These are phyloP conservation scores for Albula glossodonta DNA, from an alignment of 2,113 vertebrate genomes.

Conservation along the genomic window DNA sequence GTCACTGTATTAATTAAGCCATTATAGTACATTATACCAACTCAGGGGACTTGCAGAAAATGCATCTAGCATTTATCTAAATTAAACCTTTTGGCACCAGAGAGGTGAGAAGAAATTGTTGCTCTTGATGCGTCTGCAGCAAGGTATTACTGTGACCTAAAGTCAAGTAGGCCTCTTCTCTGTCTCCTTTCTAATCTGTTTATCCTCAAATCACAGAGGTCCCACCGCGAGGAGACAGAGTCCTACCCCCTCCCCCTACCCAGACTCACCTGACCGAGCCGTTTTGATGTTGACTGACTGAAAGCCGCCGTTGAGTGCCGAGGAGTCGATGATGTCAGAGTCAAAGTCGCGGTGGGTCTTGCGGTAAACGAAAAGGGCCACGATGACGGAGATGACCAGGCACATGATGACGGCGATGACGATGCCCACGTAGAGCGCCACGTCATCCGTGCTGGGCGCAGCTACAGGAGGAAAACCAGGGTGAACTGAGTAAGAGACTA, in stretches of 20 bases:
- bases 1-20: not conserved
- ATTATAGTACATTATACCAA: not conserved
- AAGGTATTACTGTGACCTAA: not conserved
- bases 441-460: constrained; percentile 86
- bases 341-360: constrained; percentile 94
- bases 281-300: constrained; percentile 94
- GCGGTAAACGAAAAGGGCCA: constrained; percentile 90
- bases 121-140: not conserved
- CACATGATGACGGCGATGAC: constrained; percentile 92
- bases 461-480: constrained; percentile 61
- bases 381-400: constrained; percentile 85
- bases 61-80: not conserved
- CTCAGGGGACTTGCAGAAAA: not conserved
- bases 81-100: not conserved
- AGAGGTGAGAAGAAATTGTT: not conserved
- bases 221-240: too few relatives aligned
- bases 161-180: not conserved
- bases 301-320: constrained; percentile 89
- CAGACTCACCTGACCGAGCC: constrained; percentile 81
- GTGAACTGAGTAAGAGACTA: not conserved
- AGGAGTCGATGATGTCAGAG: constrained; percentile 91
- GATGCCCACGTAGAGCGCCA: constrained; percentile 88
- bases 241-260: not conserved
- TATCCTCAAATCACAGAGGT: not conserved
- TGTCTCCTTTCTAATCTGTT: not conserved